Base-by-base conservation (phyloP, 2,797 vertebrate genomes). In the Galago senegalensis region DNA sequence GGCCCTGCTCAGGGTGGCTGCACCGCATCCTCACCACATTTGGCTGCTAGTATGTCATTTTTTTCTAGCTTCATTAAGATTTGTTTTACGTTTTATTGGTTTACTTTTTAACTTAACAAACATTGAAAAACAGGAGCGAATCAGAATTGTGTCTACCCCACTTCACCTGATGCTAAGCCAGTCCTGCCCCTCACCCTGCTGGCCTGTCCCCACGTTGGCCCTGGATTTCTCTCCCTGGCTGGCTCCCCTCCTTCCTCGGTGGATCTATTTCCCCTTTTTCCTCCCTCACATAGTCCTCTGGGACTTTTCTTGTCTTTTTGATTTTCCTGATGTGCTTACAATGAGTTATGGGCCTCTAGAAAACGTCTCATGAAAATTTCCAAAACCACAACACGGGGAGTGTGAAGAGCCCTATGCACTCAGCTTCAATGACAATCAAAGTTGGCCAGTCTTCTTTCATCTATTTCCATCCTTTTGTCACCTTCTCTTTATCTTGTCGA, bases 11-110 rank as follows among this genome's bases (percentile, higher is more conserved):
- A 58, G 5, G 18, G 1, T 14, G 13, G 63, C 63, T 14, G 27
- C 13, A 31, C 10, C 1, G 40, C 20, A 0, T 0, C 18, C 37
- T 53, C 4, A 4, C 34, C 29, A 8, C 16, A 1, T 18, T 17
- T 2, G 40, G 77, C 53, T 12, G 7, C 9, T 1, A 7, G 53
- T 3, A 2, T 29, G 5, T 31, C 69, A 9, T 31, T 53, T 34
- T 80, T 72, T n/a, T 70, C 31, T 14, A 73, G 43, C 65, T 73
- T 86, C 67, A 31, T 75, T 25, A 53, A 79, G 56, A 49, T 37
- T 20, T 53, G 49, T 16, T 53, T 53, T 53, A 53, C 14, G 4
- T 53, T 7, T 11, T 34, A 20, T 37, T 58, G 37, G 53, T 56
- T 65, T 27, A 9, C 27, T 69, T 86, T 84, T 34, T 65, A 89